phyloP scores from a whole-genome alignment of 2,888 invertebrate species.

The Brachylomia viminalis region DNA sequence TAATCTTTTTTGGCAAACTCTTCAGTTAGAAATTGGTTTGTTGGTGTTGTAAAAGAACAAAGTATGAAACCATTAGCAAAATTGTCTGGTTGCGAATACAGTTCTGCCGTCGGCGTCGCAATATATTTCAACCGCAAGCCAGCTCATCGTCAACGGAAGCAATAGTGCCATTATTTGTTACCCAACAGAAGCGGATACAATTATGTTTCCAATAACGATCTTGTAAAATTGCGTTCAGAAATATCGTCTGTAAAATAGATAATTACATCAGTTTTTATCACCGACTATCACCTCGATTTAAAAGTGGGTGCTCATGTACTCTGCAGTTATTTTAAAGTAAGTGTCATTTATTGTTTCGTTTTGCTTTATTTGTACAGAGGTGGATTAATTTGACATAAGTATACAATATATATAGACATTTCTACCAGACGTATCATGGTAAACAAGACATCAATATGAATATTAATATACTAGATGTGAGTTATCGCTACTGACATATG shows the following conservation, averaged over 20 bases:
- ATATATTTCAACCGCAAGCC: slow-evolving; percentile 44
- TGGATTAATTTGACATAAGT: background rate
- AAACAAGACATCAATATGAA: background rate
- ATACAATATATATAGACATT: background rate
- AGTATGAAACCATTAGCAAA: background rate
- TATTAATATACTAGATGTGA: background rate
- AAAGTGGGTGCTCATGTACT: background rate
- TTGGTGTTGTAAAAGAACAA: slow-evolving; percentile 1
- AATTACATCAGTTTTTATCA: background rate
- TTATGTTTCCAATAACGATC: slow-evolving; percentile 41
- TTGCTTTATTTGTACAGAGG: no score
- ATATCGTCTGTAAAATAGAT: background rate
- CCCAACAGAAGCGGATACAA: slow-evolving; percentile 34
- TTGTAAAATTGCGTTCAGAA: slow-evolving; percentile 18
- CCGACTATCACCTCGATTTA: background rate
- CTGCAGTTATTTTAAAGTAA: background rate
- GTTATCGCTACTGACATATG: background rate
- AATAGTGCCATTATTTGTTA: slow-evolving; percentile 48
- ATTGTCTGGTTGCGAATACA: background rate
- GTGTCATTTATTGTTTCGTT: no score
- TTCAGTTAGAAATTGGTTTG: background rate
- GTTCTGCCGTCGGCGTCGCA: slow-evolving; percentile 19
- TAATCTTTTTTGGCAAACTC: background rate
- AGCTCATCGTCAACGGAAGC: slow-evolving; percentile 48
- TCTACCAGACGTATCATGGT: background rate